Conservation (phyloP, 2,113 vertebrate species). For the Rhinolophus ferrumequinum region DNA sequence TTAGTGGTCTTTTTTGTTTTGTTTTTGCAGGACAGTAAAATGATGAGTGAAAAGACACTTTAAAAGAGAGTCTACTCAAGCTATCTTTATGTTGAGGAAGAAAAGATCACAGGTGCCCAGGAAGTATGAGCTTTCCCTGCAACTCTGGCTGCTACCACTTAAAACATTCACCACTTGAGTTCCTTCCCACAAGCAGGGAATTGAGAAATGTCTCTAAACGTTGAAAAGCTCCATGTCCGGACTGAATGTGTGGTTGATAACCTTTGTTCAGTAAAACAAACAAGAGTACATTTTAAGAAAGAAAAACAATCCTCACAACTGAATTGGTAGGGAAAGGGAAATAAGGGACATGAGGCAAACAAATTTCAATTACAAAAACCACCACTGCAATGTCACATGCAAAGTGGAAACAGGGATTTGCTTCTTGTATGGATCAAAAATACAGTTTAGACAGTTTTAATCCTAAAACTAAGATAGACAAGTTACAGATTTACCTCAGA, state of each 20-base stretch:
- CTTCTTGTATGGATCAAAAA: not conserved
- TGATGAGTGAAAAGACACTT: constrained; percentile 75
- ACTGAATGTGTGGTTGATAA: constrained; percentile 59
- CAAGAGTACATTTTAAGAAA: constrained; percentile 34
- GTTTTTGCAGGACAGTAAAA: constrained; percentile 80
- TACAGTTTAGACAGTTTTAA: constrained; percentile 40
- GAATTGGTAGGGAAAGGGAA: not conserved
- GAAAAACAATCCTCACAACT: constrained; percentile 3
- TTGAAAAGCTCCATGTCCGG: constrained; percentile 44
- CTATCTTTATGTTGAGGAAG: constrained; percentile 64
- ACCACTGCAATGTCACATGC: not conserved
- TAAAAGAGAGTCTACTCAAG: constrained; percentile 58
- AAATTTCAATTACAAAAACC: not conserved
- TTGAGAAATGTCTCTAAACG: not conserved
- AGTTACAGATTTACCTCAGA: constrained; percentile 59
- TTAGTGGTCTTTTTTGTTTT: constrained; percentile 12
- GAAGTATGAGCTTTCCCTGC: not conserved
- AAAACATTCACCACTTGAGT: constrained; percentile 58
- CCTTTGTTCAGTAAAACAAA: constrained; percentile 21
- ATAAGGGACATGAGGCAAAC: not conserved
- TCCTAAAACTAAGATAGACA: constrained; percentile 68
- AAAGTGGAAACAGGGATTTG: constrained; percentile 23
- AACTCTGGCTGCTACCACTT: not conserved
- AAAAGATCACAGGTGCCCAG: not conserved
- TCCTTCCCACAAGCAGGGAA: constrained; percentile 70